Percentiles rank a stretch among this genome's conserved stretches.
Evolutionary conservation across 2,888 invertebrate species (phyloP).

Genomic region (Limenitis camilla): DNA sequence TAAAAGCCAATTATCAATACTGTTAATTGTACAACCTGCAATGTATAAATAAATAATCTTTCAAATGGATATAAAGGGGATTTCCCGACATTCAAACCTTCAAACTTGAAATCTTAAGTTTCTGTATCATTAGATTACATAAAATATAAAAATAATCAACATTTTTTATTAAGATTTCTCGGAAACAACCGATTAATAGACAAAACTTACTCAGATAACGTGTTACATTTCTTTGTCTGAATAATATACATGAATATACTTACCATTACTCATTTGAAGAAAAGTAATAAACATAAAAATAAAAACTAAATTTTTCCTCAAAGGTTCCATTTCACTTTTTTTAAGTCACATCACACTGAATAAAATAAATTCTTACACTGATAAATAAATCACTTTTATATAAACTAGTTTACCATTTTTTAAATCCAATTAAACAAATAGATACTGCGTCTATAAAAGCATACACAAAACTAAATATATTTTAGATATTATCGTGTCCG

Average conservation of each 20-base stretch:
- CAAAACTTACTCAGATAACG: no score
- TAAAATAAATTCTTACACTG: no score
- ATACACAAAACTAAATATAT: constrained; percentile 16
- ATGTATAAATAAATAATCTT: constrained; percentile 2
- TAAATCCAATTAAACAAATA: not conserved
- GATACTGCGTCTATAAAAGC: constrained; percentile 6
- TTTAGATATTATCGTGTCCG: constrained; percentile 20
- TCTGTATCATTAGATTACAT: no score
- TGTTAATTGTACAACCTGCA: constrained; percentile 51
- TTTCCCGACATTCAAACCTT: no score
- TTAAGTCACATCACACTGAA: not conserved
- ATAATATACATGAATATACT: constrained; percentile 21
- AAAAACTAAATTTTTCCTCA: not conserved
- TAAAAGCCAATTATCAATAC: constrained; percentile 32
- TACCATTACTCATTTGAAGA: constrained; percentile 13
- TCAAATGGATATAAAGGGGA: not conserved
- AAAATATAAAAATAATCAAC: no score
- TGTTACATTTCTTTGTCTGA: no score
- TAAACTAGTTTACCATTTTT: not conserved
- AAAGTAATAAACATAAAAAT: not conserved
- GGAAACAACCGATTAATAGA: no score
- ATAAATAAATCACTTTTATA: not conserved
- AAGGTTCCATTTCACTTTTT: constrained; percentile 6
- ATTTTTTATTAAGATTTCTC: no score
- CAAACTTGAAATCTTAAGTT: no score